Conservation (phyloP, 2,888 invertebrate genomes). For the Cheilosia variabilis region DNA sequence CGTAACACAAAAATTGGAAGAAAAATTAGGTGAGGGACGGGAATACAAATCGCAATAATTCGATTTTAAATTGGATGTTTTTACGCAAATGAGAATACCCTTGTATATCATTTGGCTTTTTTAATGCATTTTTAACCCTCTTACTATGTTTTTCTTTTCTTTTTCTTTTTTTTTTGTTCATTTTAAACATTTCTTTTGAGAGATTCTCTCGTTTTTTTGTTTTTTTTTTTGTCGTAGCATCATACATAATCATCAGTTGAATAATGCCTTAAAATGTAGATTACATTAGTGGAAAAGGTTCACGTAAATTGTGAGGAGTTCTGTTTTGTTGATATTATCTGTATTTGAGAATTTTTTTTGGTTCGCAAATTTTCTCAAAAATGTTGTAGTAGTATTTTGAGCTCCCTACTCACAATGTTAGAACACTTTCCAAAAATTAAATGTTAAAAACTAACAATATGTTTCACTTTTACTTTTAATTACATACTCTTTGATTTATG, state of each 20-base stretch:
- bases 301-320: conserved; percentile 9
- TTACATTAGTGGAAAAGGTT: conserved; percentile 26
- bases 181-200: conserved; percentile 27
- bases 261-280: conserved; percentile 36
- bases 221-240: conserved; percentile 42
- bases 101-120: conserved; percentile 65
- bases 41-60: conserved; percentile 59
- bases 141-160: conserved; percentile 35
- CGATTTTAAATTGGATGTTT: conserved; percentile 69
- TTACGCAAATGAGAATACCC: conserved; percentile 62
- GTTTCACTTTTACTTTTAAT: conserved; percentile 7
- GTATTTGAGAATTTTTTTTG: background rate
- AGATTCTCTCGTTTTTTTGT: conserved; percentile 4
- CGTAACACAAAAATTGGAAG: conserved; percentile 82
- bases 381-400: background rate
- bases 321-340: background rate
- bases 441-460: conserved; percentile 11
- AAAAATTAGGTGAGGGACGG: conserved; percentile 84
- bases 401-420: conserved; percentile 20
- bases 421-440: conserved; percentile 24
- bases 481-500: conserved; percentile 8
- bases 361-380: background rate
- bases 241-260: conserved; percentile 43
- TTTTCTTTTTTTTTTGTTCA: conserved; percentile 9
- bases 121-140: conserved; percentile 67